A percentile compares a stretch with the other conserved stretches of the same genome.
Evolutionary conservation across 2,888 invertebrate genomes (phyloP).

Genomic region (Chrysopilus asiliformis): DNA sequence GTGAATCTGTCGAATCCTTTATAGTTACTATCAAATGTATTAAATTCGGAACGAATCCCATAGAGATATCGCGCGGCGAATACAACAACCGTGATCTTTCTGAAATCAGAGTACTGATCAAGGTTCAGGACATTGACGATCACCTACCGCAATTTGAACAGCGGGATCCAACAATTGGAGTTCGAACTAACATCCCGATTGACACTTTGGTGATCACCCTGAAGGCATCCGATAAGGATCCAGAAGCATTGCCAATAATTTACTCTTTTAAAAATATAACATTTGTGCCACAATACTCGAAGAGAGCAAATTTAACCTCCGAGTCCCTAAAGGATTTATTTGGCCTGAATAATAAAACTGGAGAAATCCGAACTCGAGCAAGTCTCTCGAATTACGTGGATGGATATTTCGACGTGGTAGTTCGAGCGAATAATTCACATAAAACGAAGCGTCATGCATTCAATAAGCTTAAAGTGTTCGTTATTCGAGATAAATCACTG

Average conservation of each 20-base stretch:
- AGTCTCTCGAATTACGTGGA: slow-evolving; percentile 51
- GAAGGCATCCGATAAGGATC: slow-evolving; percentile 53
- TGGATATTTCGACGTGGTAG: slow-evolving; percentile 46
- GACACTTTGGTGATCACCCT: slow-evolving; percentile 55
- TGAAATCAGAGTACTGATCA: slow-evolving; percentile 50
- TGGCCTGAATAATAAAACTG: slow-evolving; percentile 50
- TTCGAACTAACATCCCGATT: slow-evolving; percentile 58
- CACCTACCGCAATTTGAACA: slow-evolving; percentile 54
- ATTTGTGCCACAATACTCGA: slow-evolving; percentile 38
- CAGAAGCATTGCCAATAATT: slow-evolving; percentile 49
- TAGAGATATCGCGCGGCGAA: slow-evolving; percentile 35
- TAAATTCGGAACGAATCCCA: slow-evolving; percentile 39
- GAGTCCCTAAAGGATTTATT: slow-evolving; percentile 43
- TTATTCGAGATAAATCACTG: slow-evolving; percentile 59
- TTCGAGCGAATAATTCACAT: slow-evolving; percentile 50
- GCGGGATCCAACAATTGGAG: slow-evolving; percentile 52
- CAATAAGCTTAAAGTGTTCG: slow-evolving; percentile 46
- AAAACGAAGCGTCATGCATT: slow-evolving; percentile 40
- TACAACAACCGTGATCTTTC: slow-evolving; percentile 57
- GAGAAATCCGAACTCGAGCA: slow-evolving; percentile 55
- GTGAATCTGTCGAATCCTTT: slow-evolving; percentile 45
- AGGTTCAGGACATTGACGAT: slow-evolving; percentile 58
- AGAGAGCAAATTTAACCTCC: slow-evolving; percentile 35
- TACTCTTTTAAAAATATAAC: slow-evolving; percentile 48
- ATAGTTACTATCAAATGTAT: slow-evolving; percentile 57